Conservation (phyloP, 2,797 vertebrate species). For the Lithobates pipiens region DNA sequence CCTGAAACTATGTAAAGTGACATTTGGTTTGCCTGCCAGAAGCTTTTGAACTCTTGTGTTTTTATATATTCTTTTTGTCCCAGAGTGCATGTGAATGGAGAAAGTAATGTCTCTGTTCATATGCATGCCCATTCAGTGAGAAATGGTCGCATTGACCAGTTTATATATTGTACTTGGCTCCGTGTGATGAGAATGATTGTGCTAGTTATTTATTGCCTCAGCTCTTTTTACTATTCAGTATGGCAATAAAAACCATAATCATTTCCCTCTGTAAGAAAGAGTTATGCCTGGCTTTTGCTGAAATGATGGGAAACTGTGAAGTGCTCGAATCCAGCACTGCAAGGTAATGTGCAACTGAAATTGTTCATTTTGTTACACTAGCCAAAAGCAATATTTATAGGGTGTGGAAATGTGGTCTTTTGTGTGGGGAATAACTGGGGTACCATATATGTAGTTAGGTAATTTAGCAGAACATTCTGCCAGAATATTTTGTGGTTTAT, state of each 20-base stretch:
- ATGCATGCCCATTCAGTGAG: conserved; percentile 17
- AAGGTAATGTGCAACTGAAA: conserved; percentile 41
- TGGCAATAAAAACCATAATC: conserved; percentile 44
- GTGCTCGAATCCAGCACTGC: conserved; percentile 22
- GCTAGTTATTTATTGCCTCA: conserved; percentile 48
- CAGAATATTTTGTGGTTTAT: conserved; percentile 15
- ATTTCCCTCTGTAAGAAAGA: conserved; percentile 41
- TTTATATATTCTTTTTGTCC: conserved; percentile 5
- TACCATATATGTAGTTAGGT: not conserved
- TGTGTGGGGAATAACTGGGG: not conserved
- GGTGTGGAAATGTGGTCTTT: conserved; percentile 15
- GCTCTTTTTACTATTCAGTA: conserved; percentile 46
- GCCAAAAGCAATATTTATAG: conserved; percentile 46
- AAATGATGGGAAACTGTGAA: conserved; percentile 52
- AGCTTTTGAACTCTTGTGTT: conserved; percentile 35
- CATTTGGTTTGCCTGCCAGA: conserved; percentile 36
- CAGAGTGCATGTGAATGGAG: conserved; percentile 4
- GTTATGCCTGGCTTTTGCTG: conserved; percentile 45
- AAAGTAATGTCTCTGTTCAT: conserved; percentile 27
- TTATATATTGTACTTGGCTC: conserved; percentile 50
- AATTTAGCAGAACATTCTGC: conserved; percentile 9
- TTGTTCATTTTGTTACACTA: conserved; percentile 32
- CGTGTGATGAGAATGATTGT: conserved; percentile 35
- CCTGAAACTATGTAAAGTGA: conserved; percentile 7
- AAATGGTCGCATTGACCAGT: conserved; percentile 29